Evolutionary conservation across 2,888 invertebrate species (phyloP).

Genomic region (Osmoderma eremita): DNA sequence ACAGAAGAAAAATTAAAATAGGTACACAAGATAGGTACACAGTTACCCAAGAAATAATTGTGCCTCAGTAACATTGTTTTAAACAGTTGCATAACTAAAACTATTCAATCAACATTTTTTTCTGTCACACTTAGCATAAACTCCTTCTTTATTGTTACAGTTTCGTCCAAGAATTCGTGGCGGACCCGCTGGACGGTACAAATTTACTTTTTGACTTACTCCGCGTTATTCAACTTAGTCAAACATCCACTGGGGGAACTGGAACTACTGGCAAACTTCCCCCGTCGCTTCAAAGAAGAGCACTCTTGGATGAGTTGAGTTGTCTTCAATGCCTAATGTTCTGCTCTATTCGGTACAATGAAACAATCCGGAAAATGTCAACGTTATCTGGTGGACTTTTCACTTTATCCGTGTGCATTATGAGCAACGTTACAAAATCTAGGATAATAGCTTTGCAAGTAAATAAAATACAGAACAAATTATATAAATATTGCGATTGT

Average conservation of each 20-base stretch:
- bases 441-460: constrained; percentile 89
- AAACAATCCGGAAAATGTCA: constrained; percentile 80
- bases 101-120: too few species aligned
- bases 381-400: constrained; percentile 84
- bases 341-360: constrained; percentile 81
- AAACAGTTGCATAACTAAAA: too few species aligned
- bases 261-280: constrained; percentile 67
- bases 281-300: constrained; percentile 76
- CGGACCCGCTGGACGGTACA: constrained; percentile 88
- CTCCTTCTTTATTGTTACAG: constrained; percentile 66
- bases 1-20: too few species aligned
- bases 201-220: constrained; percentile 85
- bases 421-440: constrained; percentile 87
- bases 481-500: background rate
- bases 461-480: constrained; percentile 41
- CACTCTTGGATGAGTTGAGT: constrained; percentile 86
- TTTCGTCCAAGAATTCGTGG: constrained; percentile 92
- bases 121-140: background rate
- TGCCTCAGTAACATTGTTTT: too few species aligned
- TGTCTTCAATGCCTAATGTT: constrained; percentile 89
- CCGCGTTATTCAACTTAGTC: constrained; percentile 84
- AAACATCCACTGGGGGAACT: constrained; percentile 67
- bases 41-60: too few species aligned
- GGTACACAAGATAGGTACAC: too few species aligned
- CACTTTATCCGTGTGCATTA: constrained; percentile 86